Conservation (phyloP, 2,797 vertebrate genomes). For the Argentina silus region DNA sequence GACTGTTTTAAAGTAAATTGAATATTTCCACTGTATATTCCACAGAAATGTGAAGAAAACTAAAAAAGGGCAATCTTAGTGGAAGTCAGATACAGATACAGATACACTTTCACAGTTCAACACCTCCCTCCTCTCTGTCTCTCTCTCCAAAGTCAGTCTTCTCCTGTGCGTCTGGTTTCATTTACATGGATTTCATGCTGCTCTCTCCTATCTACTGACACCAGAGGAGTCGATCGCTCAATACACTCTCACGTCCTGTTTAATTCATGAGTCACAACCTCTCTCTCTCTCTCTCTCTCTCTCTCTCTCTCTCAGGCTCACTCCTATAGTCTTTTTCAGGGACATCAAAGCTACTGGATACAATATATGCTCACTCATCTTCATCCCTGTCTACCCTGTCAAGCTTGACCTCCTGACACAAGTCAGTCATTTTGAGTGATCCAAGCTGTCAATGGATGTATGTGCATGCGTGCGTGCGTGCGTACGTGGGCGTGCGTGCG, state of each 20-base stretch:
- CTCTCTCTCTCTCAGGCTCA: too few species aligned
- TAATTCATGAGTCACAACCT: background rate
- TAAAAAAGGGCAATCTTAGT: background rate
- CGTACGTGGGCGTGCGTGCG: too few species aligned
- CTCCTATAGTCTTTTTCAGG: background rate
- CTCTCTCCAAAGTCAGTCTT: background rate
- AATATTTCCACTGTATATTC: too few species aligned
- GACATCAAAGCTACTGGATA: background rate
- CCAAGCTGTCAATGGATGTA: background rate
- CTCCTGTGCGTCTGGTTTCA: background rate
- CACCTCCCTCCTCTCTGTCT: background rate
- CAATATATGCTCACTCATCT: background rate
- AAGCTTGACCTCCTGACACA: too few species aligned
- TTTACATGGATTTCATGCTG: background rate
- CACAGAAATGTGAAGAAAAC: too few species aligned
- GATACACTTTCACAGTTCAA: too few species aligned
- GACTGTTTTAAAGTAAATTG: too few species aligned
- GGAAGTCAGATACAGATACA: too few species aligned
- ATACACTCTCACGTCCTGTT: background rate
- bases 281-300: slow-evolving; percentile 1
- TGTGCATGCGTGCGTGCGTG: too few species aligned
- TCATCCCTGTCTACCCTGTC: background rate
- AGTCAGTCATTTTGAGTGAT: too few species aligned
- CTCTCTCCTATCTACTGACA: background rate
- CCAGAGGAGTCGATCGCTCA: background rate